These are phyloP conservation scores for Panulirus ornatus DNA, from an alignment of 1,140 invertebrate genomes.

Conservation along the genomic window DNA sequence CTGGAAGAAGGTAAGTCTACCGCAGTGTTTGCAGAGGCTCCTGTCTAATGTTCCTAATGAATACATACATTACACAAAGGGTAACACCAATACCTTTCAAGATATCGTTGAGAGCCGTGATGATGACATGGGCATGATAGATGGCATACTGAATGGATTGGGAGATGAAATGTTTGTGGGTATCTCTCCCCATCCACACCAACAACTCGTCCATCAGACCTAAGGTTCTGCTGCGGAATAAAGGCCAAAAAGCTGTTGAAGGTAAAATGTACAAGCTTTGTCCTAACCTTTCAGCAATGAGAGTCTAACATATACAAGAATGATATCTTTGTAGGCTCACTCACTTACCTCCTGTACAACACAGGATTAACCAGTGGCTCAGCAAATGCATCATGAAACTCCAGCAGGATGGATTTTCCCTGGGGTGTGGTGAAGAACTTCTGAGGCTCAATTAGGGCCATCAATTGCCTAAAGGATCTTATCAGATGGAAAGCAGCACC, in stretches of 20 bases:
- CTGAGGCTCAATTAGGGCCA: neutral
- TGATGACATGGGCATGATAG: conserved; percentile 15
- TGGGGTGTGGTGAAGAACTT: neutral
- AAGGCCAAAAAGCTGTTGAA: neutral
- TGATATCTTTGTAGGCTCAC: no score
- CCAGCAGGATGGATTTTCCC: neutral
- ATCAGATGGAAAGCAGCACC: neutral
- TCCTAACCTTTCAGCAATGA: no score
- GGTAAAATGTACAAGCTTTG: no score
- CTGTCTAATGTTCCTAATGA: no score
- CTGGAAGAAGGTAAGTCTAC: no score
- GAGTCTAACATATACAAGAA: no score
- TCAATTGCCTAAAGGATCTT: neutral
- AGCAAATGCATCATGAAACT: neutral
- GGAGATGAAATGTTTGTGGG: neutral
- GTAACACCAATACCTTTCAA: no score
- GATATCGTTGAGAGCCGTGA: neutral
- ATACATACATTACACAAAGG: no score
- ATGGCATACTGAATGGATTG: neutral
- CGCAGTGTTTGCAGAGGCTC: no score
- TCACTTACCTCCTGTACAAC: neutral
- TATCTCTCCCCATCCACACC: neutral
- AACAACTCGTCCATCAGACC: neutral
- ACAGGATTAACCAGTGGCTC: neutral
- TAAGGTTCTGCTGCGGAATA: neutral